Evolutionary conservation across 2,888 invertebrate species (phyloP), one percentile per base, ranked within the genome.

Genomic region (Melieria omissa): DNA sequence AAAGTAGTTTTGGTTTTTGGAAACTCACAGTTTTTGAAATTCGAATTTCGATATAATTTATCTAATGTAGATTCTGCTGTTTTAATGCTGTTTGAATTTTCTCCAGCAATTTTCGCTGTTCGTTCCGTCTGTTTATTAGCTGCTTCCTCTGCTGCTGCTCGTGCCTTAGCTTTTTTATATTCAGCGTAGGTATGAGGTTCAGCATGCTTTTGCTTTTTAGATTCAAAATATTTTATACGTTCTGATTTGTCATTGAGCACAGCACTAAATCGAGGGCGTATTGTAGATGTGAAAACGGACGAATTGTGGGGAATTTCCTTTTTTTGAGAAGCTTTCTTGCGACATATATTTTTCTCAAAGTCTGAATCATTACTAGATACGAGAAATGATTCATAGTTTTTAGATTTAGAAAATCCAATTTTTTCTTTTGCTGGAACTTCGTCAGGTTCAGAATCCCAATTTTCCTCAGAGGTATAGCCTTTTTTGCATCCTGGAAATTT

Each of bases 141-240:
- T 14, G 73, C 71, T 58, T 77, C 73, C 58, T 76, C 74, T 16
- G 78, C 76, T 10, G 75, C 76, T 14, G 76, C 78, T 47, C 79
- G 76, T 45, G 78, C 78, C 71, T 80, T 86, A 4, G 83, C 82
- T 72, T 82, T 77, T 10, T 78, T 78, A 70, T 83, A 81, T 75
- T 85, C 84, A 0, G 79, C 76, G 71, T 86, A 86, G 0, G 85
- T 85, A 4, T 79, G 76, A 4, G 85, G 82, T 16, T 75, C 77
- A 10, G 60, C 55, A 1, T 73, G 70, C 71, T 81, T 82, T 14
- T 78, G 75, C 65, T 78, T 80, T 67, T 81, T 81, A 0, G 83
- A 78, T 66, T 82, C 81, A 3, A 81, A 76, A 71, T 83, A 83
- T 67, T 80, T 81, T 54, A 77, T 75, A 61, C 81, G 75, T 73